These are phyloP conservation scores for Philereme transversata DNA, from an alignment of 2,888 invertebrate genomes.

Conservation along the genomic window DNA sequence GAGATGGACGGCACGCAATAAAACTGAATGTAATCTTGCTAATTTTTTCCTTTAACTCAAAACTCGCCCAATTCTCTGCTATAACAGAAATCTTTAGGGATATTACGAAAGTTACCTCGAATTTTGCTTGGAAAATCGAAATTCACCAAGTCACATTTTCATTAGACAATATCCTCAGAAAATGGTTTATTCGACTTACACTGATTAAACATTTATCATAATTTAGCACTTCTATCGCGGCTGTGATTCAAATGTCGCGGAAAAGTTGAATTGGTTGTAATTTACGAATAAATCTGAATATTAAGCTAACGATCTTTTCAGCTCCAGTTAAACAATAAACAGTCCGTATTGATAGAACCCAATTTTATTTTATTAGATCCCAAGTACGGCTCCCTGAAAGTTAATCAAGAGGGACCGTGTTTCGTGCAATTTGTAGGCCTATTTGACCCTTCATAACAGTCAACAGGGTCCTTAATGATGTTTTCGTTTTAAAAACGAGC, in stretches of 20 bases:
- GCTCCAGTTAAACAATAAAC: slow-evolving; percentile 33
- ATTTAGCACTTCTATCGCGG: slow-evolving; percentile 28
- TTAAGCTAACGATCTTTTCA: slow-evolving; percentile 16
- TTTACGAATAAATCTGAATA: slow-evolving; percentile 8
- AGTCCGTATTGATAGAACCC: slow-evolving; percentile 53
- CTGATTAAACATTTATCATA: slow-evolving; percentile 43
- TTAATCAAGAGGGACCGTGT: slow-evolving; percentile 73
- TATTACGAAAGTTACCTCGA: slow-evolving; percentile 52
- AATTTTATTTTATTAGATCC: slow-evolving; percentile 69
- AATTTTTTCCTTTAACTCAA: slow-evolving; percentile 62
- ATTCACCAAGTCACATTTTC: slow-evolving; percentile 48
- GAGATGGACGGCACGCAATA: slow-evolving; percentile 64
- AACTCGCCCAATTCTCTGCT: slow-evolving; percentile 45
- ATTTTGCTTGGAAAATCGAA: slow-evolving; percentile 48
- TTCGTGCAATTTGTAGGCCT: slow-evolving; percentile 69
- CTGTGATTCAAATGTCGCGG: neutral
- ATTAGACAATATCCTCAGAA: slow-evolving; percentile 39
- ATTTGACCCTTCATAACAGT: slow-evolving; percentile 72
- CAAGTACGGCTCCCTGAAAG: slow-evolving; percentile 57
- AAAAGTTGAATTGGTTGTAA: neutral
- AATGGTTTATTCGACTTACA: slow-evolving; percentile 38
- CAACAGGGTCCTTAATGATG: slow-evolving; percentile 59
- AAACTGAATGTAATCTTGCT: slow-evolving; percentile 71
- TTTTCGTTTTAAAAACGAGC: slow-evolving; percentile 59
- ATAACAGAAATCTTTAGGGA: slow-evolving; percentile 48